Percentiles rank a stretch among this genome's conserved stretches.
Conservation (phyloP, 1,140 invertebrate species). For the Zaprionus capensis region DNA sequence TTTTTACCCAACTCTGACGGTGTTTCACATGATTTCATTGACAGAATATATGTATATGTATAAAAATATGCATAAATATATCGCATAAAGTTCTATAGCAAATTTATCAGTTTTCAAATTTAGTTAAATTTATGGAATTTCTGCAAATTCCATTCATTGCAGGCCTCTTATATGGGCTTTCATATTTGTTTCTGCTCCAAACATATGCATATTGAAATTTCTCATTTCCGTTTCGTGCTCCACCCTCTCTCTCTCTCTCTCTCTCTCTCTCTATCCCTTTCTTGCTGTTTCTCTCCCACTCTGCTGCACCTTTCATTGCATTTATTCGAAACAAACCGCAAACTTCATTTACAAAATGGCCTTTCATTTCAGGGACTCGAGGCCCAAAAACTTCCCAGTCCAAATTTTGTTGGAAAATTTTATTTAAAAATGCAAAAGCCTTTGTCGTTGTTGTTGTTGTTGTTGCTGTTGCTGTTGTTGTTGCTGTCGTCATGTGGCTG, state of each 20-base stretch:
- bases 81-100: background rate
- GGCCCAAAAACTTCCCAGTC: background rate
- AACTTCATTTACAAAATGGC: constrained; percentile 48
- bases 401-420: constrained; percentile 36
- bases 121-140: background rate
- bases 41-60: background rate
- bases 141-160: background rate
- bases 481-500: background rate
- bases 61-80: background rate
- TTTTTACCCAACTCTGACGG: background rate
- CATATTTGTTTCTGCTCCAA: background rate
- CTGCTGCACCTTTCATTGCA: background rate
- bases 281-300: background rate
- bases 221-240: constrained; percentile 30
- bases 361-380: constrained; percentile 31
- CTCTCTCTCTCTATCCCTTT: background rate
- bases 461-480: constrained; percentile 8
- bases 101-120: background rate
- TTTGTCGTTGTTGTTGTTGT: constrained; percentile 24
- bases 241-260: background rate
- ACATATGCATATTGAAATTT: constrained; percentile 35
- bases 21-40: background rate
- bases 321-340: constrained; percentile 40
- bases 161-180: background rate
- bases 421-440: constrained; percentile 56